Percentiles rank a stretch among this genome's conserved stretches.
Conservation (phyloP, 2,888 invertebrate species). For the Luperina testacea region DNA sequence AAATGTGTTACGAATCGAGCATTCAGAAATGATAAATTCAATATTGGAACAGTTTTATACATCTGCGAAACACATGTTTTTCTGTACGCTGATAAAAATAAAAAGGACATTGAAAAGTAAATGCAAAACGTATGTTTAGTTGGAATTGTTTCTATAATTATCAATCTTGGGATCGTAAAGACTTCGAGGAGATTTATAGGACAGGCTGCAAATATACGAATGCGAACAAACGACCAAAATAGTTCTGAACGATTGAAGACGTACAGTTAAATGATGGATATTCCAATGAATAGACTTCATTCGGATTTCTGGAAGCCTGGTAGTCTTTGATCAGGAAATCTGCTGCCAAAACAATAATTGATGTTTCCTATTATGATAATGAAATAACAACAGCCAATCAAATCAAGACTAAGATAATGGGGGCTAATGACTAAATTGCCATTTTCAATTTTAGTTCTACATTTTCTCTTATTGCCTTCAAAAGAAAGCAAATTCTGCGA, state of each 20-base stretch:
- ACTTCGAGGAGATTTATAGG: slow-evolving; percentile 55
- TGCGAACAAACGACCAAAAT: slow-evolving; percentile 54
- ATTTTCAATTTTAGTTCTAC: slow-evolving; percentile 14
- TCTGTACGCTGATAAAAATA: slow-evolving; percentile 20
- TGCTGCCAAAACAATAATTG: slow-evolving; percentile 7
- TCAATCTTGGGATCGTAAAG: slow-evolving; percentile 55
- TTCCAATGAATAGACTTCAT: slow-evolving; percentile 19
- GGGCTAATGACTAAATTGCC: background rate
- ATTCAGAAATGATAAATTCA: slow-evolving; percentile 20
- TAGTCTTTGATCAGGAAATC: slow-evolving; percentile 29
- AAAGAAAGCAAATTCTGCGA: slow-evolving; percentile 25
- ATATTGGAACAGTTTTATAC: slow-evolving; percentile 35
- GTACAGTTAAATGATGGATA: slow-evolving; percentile 17
- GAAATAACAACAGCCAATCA: background rate
- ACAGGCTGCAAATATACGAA: slow-evolving; percentile 55
- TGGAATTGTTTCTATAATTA: slow-evolving; percentile 52
- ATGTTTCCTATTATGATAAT: background rate
- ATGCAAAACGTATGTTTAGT: slow-evolving; percentile 38
- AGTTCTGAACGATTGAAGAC: slow-evolving; percentile 32
- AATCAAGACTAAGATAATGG: slow-evolving; percentile 4
- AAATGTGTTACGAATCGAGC: slow-evolving; percentile 19
- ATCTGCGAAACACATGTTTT: slow-evolving; percentile 21
- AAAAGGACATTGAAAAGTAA: slow-evolving; percentile 17
- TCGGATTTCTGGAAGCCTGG: slow-evolving; percentile 11
- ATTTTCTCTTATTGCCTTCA: slow-evolving; percentile 4